Evolutionary conservation across 35 echinoderm and acorn worm species (phyloP).

Genomic region (Lytechinus variegatus): DNA sequence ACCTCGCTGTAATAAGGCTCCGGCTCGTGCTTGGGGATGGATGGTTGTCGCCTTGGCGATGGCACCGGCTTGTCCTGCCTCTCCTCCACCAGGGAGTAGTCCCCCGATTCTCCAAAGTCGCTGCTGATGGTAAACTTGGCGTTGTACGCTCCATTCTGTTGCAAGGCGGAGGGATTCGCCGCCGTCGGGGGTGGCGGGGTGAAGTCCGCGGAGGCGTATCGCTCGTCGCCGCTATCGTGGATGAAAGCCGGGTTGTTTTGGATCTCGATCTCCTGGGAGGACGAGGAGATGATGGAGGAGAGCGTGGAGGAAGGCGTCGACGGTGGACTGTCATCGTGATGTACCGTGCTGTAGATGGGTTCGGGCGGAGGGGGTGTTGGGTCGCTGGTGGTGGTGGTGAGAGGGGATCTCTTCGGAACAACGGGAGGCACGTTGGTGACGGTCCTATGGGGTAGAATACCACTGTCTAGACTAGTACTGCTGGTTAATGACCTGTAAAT

Average conservation of each 20-base stretch:
- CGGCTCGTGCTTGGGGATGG: background rate
- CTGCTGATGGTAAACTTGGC: background rate
- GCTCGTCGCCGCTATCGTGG: conserved; percentile 39
- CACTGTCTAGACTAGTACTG: conserved; percentile 49
- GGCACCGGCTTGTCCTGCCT: background rate
- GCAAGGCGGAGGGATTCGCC: background rate
- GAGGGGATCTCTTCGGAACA: background rate
- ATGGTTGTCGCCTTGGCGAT: conserved; percentile 33
- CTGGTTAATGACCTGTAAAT: background rate
- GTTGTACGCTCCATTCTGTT: background rate
- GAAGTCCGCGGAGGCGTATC: conserved; percentile 34
- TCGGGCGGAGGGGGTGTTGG: conserved; percentile 9
- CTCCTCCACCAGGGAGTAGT: conserved; percentile 32
- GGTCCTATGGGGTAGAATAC: background rate
- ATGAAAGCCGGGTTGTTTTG: conserved; percentile 46
- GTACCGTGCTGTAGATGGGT: conserved; percentile 29
- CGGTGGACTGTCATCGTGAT: conserved; percentile 22
- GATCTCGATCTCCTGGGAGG: conserved; percentile 44
- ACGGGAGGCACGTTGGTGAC: background rate
- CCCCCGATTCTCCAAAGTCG: background rate
- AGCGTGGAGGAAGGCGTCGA: conserved; percentile 39
- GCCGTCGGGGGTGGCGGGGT: background rate
- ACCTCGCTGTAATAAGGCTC: conserved; percentile 51
- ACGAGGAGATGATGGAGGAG: conserved; percentile 31
- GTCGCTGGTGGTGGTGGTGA: conserved; percentile 16